A percentile compares a stretch with the other conserved stretches of the same genome.
Conservation (phyloP, 64 coral and sea anemone genomes). For the Montipora foliosa region DNA sequence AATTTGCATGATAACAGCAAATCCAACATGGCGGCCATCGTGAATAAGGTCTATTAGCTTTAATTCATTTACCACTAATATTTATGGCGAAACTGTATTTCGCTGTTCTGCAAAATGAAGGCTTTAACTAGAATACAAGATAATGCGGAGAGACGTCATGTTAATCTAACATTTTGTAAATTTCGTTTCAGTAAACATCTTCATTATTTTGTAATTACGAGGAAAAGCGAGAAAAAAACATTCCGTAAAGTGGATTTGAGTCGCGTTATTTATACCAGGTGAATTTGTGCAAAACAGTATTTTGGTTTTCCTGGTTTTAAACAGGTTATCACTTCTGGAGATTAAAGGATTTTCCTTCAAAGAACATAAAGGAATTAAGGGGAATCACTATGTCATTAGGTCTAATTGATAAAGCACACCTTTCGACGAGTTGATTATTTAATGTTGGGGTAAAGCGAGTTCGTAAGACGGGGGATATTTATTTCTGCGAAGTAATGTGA, state of each 20-base stretch:
- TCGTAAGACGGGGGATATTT: conserved; percentile 4
- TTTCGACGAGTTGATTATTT: neutral
- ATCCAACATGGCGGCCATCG: too few species aligned
- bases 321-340: too few species aligned
- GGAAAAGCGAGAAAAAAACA: neutral
- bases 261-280: too few species aligned
- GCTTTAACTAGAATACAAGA: neutral
- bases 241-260: too few species aligned
- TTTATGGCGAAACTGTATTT: conserved; percentile 28
- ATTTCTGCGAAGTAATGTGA: conserved; percentile 29
- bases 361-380: neutral
- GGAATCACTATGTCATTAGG: neutral
- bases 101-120: neutral
- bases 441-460: neutral
- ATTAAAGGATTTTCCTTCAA: too few species aligned
- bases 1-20: too few species aligned
- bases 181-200: neutral
- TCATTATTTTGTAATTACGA: neutral
- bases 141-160: neutral
- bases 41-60: too few species aligned
- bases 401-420: neutral
- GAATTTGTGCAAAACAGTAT: too few species aligned
- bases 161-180: neutral
- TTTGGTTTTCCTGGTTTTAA: neutral
- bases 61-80: neutral